These are phyloP conservation scores for Natrix natrix DNA, from an alignment of 2,797 vertebrate genomes.

Conservation along the genomic window DNA sequence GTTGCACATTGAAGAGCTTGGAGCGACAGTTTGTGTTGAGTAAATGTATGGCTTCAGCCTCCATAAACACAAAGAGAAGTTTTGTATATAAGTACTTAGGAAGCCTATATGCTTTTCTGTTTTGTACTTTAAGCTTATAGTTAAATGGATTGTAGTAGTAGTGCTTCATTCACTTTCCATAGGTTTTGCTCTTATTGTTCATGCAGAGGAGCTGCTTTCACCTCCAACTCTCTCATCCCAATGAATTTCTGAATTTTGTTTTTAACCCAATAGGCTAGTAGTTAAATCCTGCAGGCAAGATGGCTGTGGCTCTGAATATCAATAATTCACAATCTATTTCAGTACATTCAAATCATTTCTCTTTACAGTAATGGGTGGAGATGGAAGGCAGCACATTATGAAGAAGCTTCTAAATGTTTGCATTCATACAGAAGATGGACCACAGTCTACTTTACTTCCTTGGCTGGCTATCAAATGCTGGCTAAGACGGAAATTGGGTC, in stretches of 20 bases:
- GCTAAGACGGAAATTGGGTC: conserved; percentile 6
- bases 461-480: conserved; percentile 4
- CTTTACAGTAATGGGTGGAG: conserved; percentile 15
- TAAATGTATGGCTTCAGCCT: conserved; percentile 29
- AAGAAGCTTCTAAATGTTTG: conserved; percentile 12
- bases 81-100: conserved; percentile 26
- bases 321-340: conserved; percentile 23
- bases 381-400: conserved; percentile 1
- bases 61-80: conserved; percentile 22
- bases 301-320: conserved; percentile 9
- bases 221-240: accelerated
- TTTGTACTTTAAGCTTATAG: conserved; percentile 11
- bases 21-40: conserved; percentile 39
- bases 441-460: background rate
- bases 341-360: conserved; percentile 43
- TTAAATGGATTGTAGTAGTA: background rate
- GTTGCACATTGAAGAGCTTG: conserved; percentile 40
- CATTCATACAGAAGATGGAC: conserved; percentile 4
- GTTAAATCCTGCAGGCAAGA: conserved; percentile 16
- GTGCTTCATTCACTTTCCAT: background rate
- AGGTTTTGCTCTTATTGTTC: background rate
- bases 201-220: conserved; percentile 4
- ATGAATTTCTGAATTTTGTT: conserved; percentile 15
- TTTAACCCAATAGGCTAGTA: background rate
- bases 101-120: background rate